Conservation (phyloP, 2,888 invertebrate genomes). For the Pyrrhosoma nymphula region DNA sequence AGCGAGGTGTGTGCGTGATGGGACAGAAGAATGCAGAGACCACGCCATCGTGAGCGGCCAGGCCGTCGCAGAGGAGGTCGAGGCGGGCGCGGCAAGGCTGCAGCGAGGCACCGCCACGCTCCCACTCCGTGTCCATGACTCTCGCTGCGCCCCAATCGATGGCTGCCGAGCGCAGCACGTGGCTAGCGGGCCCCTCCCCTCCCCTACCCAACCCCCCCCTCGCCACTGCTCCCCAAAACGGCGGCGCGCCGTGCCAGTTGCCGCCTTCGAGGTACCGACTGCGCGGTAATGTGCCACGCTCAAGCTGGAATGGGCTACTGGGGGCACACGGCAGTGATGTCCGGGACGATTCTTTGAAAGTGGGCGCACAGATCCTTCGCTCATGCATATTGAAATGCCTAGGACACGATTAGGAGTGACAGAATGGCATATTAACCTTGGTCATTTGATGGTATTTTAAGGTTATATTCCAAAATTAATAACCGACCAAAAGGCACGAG, state of each 20-base stretch:
- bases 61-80: constrained; percentile 77
- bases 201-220: background rate
- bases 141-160: background rate
- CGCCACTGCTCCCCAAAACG: too few species aligned
- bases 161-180: background rate
- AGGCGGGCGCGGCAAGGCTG: constrained; percentile 40
- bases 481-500: too few species aligned
- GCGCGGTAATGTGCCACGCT: background rate
- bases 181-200: background rate
- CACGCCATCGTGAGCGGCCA: constrained; percentile 82
- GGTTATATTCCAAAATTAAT: too few species aligned
- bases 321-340: too few species aligned
- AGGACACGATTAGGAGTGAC: too few species aligned
- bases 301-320: too few species aligned
- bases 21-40: constrained; percentile 75
- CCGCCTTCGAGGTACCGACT: background rate
- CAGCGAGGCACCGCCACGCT: constrained; percentile 35
- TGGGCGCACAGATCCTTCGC: too few species aligned
- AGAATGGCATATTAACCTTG: too few species aligned
- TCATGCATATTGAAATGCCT: too few species aligned
- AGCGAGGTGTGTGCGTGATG: background rate
- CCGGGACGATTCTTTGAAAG: too few species aligned
- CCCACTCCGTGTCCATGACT: constrained; percentile 54
- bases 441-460: too few species aligned
- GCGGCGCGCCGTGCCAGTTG: too few species aligned